These are phyloP conservation scores for Bos javanicus DNA, from an alignment of 2,113 vertebrate species.

Conservation along the genomic window DNA sequence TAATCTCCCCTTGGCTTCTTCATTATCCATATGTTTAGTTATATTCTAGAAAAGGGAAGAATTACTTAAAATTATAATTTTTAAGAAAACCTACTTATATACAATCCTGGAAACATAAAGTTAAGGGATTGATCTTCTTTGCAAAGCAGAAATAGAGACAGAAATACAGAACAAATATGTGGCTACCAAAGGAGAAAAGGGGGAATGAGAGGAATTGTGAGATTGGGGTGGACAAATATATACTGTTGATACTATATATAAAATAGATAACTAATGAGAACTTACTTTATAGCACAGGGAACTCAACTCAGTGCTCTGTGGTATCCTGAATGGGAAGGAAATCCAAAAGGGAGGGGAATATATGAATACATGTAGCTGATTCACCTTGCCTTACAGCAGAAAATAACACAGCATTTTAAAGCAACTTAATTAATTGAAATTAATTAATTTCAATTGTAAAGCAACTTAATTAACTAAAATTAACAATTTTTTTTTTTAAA, in stretches of 20 bases:
- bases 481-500: not conserved
- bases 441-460: too few relatives aligned
- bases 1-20: not conserved
- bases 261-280: not conserved
- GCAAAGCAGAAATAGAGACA: not conserved
- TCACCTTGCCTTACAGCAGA: not conserved
- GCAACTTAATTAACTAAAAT: too few relatives aligned
- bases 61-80: not conserved
- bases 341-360: not conserved
- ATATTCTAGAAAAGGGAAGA: constrained; percentile 14
- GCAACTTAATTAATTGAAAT: not conserved
- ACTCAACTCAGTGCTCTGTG: not conserved
- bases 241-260: not conserved
- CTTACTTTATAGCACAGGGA: not conserved
- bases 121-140: not conserved
- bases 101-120: not conserved
- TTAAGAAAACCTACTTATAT: not conserved
- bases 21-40: constrained; percentile 5
- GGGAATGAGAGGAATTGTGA: not conserved
- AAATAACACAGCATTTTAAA: not conserved
- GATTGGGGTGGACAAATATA: not conserved
- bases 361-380: not conserved
- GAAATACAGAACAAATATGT: not conserved
- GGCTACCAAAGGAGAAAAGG: not conserved
- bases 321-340: not conserved